Base-by-base conservation (phyloP, 92 coral and sea anemone species). In the Umimayanthus chanpuru region DNA sequence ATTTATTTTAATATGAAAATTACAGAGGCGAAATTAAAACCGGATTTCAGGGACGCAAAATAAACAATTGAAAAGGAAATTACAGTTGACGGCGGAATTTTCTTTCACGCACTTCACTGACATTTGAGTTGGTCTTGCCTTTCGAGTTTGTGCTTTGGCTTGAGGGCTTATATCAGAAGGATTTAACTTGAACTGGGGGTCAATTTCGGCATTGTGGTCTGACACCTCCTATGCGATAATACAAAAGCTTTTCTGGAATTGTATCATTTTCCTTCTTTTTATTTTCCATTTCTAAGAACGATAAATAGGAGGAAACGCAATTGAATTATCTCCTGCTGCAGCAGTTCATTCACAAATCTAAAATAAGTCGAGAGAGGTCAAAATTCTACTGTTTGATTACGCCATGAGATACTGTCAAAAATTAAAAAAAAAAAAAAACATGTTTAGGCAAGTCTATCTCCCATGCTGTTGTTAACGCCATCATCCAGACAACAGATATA, bases 131-230 rank as follows among this genome's bases (percentile, higher is more conserved):
- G 68, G 68, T 61, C 68, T 61, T 61, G 68, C n/a, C 25, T 61
- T 56, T 15, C 25, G 26, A 61, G 26, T 61, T 20, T 72, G 76
- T 72, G 76, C 41, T 6, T 72, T 28, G 12, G 40, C 30, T 10
- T 32, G 18, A 11, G 76, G 41, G 40, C 76, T 29, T 72, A 32
- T 72, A 72, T 72, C 21, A 47, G 40, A 28, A 32, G 76, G 76
- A 72, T 72, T 72, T 72, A 32, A 72, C 76, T 61, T 72, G 76
- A 72, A 32, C 76, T 72, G 76, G 76, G 76, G 76, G 76, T 72
- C 40, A 28, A 32, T 72, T 72, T 20, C 76, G 76, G 76, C 30
- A 32, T 61, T 72, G 76, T 28, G 76, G 40, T 72, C 40, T 26
- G 38, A 11, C 20, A 32, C 76, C 20, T 11, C 76, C 76, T 72